phyloP scores from a whole-genome alignment of 2,797 vertebrate genomes.

The Diplodus puntazzo region DNA sequence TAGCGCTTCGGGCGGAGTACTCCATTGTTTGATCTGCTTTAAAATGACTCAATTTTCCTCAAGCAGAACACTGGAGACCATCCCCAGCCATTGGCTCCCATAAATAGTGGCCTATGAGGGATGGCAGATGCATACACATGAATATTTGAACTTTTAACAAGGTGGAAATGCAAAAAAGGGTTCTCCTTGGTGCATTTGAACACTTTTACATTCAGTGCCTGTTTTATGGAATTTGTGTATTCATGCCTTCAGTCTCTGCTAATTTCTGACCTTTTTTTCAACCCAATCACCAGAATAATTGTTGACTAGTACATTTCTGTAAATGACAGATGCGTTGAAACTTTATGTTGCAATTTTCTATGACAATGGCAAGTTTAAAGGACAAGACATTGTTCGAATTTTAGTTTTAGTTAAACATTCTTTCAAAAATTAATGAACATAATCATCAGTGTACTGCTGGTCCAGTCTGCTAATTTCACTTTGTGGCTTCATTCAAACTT shows the following conservation, averaged over 20 bases:
- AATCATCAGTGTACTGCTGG: too few species aligned
- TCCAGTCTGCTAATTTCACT: too few species aligned
- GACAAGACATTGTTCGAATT: too few species aligned
- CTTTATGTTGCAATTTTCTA: too few species aligned
- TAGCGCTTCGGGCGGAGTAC: constrained; percentile 35
- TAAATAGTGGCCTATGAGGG: constrained; percentile 6
- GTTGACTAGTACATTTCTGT: background rate
- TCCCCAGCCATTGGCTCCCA: constrained; percentile 1
- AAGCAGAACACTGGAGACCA: constrained; percentile 28
- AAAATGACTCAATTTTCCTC: constrained; percentile 37
- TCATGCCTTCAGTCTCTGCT: constrained; percentile 6
- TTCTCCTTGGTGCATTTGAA: background rate
- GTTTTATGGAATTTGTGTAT: constrained; percentile 19
- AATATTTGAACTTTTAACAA: constrained; percentile 23
- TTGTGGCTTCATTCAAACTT: too few species aligned
- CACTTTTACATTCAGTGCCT: background rate
- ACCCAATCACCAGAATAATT: background rate
- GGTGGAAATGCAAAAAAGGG: background rate
- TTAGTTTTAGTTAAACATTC: too few species aligned
- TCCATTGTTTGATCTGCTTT: constrained; percentile 43
- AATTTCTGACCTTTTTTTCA: constrained; percentile 1
- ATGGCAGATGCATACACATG: constrained; percentile 5
- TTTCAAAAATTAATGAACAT: too few species aligned
- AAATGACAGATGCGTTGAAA: too few species aligned
- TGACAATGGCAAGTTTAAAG: too few species aligned